Evolutionary conservation across 2,888 invertebrate genomes (phyloP), one percentile per base, ranked within the genome.

Genomic region (Drosophila affinis): DNA sequence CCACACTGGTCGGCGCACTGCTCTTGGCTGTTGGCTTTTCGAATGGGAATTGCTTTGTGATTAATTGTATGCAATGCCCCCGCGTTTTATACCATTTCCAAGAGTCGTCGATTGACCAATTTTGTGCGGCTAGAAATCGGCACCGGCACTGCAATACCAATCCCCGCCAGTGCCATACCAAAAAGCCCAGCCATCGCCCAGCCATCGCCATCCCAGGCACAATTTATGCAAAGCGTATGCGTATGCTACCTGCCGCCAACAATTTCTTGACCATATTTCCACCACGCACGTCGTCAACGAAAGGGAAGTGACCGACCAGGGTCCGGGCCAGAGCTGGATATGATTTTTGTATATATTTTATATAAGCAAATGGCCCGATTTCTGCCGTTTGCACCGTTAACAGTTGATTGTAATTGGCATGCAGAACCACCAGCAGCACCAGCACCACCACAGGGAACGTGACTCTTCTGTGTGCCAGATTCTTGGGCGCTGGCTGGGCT

Each of bases 1-100:
- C 72, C 72, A 76, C 68, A 70, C 57, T 60, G 69, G 51, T 82
- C 77, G 85, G 81, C 87, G 85, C 75, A 86, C 71, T 61, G 68
- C 75, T n/a, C n/a, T n/a, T 83, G 63, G 34, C 84, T 89, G 89
- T 89, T 91, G 88, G 89, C 87, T 87, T 81, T 84, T 81, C 85
- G 90, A 86, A 89, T 85, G 90, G 88, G 78, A 89, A 87, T 79
- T 87, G 90, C 87, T 91, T 91, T 91, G 91, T 91, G 91, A 90
- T 91, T 91, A 89, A 91, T 91, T 83, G 86, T 84, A 89, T 88
- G 89, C 81, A 87, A 85, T 87, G 81, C 77, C 72, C 75, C 80
- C 86, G 81, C 88, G 73, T 91, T 91, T 91, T 91, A 91, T 91
- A 91, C 88, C 60, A 76, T 88, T 88, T 87, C 75, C 72, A 61